These are phyloP conservation scores for Syngnathus typhle DNA, from an alignment of 2,113 vertebrate species.

Conservation along the genomic window DNA sequence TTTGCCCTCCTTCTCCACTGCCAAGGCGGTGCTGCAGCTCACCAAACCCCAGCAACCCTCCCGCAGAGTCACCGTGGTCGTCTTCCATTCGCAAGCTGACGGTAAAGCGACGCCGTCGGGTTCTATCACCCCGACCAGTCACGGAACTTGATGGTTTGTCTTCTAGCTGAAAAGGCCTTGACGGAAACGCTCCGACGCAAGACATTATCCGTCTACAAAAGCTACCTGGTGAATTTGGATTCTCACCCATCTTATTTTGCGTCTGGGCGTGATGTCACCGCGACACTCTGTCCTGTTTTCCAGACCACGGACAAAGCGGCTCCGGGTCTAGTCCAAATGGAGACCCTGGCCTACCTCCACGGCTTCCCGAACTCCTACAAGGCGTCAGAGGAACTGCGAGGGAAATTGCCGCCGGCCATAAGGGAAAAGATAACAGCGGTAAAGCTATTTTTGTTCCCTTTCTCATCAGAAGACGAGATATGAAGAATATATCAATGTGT, in stretches of 20 bases:
- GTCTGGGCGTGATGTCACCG: too few relatives aligned
- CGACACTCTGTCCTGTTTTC: not conserved
- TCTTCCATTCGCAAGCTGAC: conserved; percentile 82
- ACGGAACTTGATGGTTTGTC: not conserved
- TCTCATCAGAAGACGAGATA: conserved; percentile 71
- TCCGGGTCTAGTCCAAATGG: conserved; percentile 87
- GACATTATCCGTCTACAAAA: conserved; percentile 79
- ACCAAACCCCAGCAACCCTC: conserved; percentile 89
- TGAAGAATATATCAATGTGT: conserved; percentile 76
- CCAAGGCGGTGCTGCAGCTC: conserved; percentile 80
- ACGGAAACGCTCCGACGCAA: conserved; percentile 68
- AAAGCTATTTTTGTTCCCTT: too few relatives aligned
- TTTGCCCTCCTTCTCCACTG: conserved; percentile 76
- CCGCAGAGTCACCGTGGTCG: conserved; percentile 80
- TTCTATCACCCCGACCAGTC: too few relatives aligned
- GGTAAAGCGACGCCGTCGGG: not conserved
- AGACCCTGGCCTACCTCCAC: conserved; percentile 84
- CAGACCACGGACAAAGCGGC: conserved; percentile 96
- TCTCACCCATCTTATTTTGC: not conserved
- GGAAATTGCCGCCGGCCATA: conserved; percentile 74
- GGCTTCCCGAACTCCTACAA: conserved; percentile 91
- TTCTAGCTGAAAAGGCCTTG: conserved; percentile 80
- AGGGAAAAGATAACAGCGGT: too few relatives aligned
- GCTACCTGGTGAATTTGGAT: conserved; percentile 82
- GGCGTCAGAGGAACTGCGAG: conserved; percentile 83